phyloP scores from a whole-genome alignment of 2,888 invertebrate genomes.

The Folsomia candida region DNA sequence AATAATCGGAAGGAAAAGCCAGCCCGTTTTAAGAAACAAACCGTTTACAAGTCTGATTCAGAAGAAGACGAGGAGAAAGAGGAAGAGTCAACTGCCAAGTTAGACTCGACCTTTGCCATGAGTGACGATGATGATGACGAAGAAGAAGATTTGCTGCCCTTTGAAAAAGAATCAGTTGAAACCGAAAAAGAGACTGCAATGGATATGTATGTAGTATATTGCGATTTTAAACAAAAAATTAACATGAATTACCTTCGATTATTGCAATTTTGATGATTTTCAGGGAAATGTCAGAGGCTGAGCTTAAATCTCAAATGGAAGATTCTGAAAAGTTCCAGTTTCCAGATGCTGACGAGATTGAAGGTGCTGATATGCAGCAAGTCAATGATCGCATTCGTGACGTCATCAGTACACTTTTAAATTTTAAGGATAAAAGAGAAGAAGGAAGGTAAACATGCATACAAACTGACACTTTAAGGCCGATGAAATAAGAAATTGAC shows the following conservation, averaged over 20 bases:
- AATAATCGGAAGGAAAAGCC: constrained; percentile 50
- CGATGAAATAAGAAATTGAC: too few relatives aligned
- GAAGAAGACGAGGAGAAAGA: constrained; percentile 16
- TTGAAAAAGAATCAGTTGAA: constrained; percentile 64
- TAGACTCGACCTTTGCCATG: constrained; percentile 8
- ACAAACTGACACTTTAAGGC: not conserved
- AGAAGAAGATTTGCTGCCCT: constrained; percentile 61
- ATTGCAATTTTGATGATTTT: constrained; percentile 15
- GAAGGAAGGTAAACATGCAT: constrained; percentile 53
- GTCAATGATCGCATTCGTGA: constrained; percentile 88
- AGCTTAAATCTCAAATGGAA: constrained; percentile 73
- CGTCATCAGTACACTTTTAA: constrained; percentile 69
- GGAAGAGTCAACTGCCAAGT: constrained; percentile 20
- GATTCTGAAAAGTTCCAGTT: constrained; percentile 64
- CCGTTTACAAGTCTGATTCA: constrained; percentile 19
- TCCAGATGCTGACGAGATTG: constrained; percentile 70
- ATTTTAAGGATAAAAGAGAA: constrained; percentile 65
- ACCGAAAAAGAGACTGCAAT: constrained; percentile 70
- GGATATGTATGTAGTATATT: constrained; percentile 58
- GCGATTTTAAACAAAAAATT: constrained; percentile 3
- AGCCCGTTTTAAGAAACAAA: constrained; percentile 48
- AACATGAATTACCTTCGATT: not conserved
- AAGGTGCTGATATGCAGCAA: constrained; percentile 72
- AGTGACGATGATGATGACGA: constrained; percentile 53
- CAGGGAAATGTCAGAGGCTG: constrained; percentile 72